Evolutionary conservation across 35 echinoderm and acorn worm genomes (phyloP).

Genomic region (Strongylocentrotus purpuratus): DNA sequence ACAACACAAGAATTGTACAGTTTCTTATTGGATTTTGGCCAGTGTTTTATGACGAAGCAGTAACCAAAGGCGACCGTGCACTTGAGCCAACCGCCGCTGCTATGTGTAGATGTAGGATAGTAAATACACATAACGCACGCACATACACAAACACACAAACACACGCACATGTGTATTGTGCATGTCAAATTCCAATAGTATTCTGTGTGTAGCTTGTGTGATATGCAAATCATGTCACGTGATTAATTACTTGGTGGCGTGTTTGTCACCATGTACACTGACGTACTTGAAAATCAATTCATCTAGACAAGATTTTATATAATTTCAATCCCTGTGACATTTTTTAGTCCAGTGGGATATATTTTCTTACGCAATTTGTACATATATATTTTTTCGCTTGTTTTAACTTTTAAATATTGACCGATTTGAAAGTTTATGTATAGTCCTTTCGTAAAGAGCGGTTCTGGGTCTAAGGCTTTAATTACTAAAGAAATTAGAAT

Average conservation of each 20-base stretch:
- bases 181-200: background rate
- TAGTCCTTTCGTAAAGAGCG: conserved; percentile 28
- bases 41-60: background rate
- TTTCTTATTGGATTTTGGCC: background rate
- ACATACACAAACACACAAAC: background rate
- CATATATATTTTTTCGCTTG: conserved; percentile 41
- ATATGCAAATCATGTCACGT: conserved; percentile 51
- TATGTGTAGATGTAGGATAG: background rate
- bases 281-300: background rate
- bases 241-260: background rate
- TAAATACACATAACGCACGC: background rate
- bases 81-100: background rate
- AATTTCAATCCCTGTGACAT: conserved; percentile 39
- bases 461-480: conserved; percentile 38
- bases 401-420: conserved; percentile 44
- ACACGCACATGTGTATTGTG: background rate
- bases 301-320: conserved; percentile 26
- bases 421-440: background rate
- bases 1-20: background rate
- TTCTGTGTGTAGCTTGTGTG: conserved; percentile 28
- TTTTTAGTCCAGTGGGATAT: conserved; percentile 25
- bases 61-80: background rate
- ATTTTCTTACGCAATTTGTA: conserved; percentile 58
- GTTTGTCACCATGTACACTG: background rate
- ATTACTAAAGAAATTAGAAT: conserved; percentile 36